phyloP scores from a whole-genome alignment of 2,888 invertebrate species.

The Yponomeuta sedellus region DNA sequence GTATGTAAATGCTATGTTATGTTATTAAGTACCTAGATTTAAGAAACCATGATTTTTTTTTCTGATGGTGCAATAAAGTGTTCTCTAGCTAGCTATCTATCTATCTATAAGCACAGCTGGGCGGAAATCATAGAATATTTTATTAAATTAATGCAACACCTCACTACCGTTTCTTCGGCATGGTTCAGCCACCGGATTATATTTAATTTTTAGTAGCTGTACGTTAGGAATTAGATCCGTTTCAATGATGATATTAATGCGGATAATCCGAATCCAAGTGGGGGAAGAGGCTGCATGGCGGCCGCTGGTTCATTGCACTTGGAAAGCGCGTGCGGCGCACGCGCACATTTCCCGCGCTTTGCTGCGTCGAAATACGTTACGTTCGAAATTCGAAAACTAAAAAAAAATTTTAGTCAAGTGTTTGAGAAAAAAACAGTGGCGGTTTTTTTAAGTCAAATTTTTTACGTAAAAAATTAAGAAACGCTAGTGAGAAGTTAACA shows the following conservation, averaged over 20 bases:
- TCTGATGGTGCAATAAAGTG: no score
- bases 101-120: no score
- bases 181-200: background rate
- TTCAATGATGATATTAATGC: background rate
- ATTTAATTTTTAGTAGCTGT: background rate
- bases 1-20: no score
- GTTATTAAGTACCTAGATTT: no score
- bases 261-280: background rate
- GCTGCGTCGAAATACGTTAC: constrained; percentile 20
- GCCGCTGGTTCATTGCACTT: constrained; percentile 48
- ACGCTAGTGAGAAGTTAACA: no score
- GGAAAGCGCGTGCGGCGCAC: constrained; percentile 57
- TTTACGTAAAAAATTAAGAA: background rate
- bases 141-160: no score
- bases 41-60: no score
- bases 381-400: background rate
- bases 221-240: background rate
- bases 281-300: constrained; percentile 44
- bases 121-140: no score
- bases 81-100: no score
- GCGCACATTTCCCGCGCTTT: constrained; percentile 46
- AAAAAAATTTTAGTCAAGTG: background rate
- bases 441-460: background rate
- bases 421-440: background rate
- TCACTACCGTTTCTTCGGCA: no score